Percentiles rank a stretch among this genome's conserved stretches.
phyloP scores from a whole-genome alignment of 2,797 vertebrate genomes.

The Tenualosa ilisha region DNA sequence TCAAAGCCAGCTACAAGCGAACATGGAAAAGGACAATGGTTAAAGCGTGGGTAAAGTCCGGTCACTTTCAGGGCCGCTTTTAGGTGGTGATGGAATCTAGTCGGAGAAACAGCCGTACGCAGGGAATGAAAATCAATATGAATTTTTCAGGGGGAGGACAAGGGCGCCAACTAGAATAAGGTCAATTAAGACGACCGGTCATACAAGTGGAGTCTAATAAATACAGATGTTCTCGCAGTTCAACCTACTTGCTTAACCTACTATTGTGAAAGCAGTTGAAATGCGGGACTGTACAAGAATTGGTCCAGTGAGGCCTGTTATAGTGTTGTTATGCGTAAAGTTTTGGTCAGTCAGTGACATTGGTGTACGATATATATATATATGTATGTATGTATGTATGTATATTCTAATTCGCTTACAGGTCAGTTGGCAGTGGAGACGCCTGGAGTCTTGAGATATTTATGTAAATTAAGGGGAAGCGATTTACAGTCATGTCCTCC shows the following conservation, averaged over 20 bases:
- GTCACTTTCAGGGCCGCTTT: background rate
- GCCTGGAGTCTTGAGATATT: background rate
- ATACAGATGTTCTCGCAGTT: background rate
- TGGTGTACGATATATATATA: background rate
- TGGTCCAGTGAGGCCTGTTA: background rate
- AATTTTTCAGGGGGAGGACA: background rate
- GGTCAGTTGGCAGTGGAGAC: conserved; percentile 3
- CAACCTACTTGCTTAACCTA: background rate
- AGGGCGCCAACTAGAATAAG: conserved; percentile 21
- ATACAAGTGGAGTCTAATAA: conserved; percentile 12
- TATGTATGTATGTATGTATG: no score
- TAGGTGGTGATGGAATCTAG: conserved; percentile 3
- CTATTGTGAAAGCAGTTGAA: background rate
- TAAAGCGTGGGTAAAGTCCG: conserved; percentile 8
- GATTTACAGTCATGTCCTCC: background rate
- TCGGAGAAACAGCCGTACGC: conserved; percentile 1
- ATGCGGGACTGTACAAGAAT: background rate
- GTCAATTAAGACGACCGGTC: conserved; percentile 20
- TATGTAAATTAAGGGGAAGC: background rate
- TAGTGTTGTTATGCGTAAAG: background rate
- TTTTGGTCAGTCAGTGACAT: background rate
- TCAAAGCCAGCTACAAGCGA: background rate
- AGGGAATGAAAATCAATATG: conserved; percentile 19
- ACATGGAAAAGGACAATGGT: background rate
- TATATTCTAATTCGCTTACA: background rate